Percentiles rank a stretch among this genome's conserved stretches.
Conservation (phyloP, 2,888 invertebrate genomes). For the Tanytarsus gracilentus region DNA sequence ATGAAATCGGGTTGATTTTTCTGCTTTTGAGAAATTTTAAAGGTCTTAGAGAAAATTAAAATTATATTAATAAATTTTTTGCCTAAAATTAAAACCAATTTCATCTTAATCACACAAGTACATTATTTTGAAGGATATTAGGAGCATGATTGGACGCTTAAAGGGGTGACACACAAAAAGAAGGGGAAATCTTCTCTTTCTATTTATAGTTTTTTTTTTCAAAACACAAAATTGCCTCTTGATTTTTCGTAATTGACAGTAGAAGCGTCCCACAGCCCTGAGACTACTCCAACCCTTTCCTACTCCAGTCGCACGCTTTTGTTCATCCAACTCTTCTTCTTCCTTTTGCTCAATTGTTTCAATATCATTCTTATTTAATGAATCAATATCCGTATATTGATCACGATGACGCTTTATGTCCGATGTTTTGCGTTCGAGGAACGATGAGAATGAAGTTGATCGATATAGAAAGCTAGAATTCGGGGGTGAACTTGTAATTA, state of each 20-base stretch:
- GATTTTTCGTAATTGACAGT: constrained; percentile 80
- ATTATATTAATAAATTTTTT: no score
- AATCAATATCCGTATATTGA: constrained; percentile 20
- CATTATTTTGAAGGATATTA: no score
- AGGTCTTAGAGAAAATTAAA: no score
- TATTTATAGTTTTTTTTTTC: background rate
- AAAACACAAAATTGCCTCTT: constrained; percentile 57
- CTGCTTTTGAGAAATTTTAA: no score
- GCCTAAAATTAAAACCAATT: no score
- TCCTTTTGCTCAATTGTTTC: constrained; percentile 28
- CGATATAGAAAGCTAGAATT: constrained; percentile 16
- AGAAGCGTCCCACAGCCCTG: constrained; percentile 81
- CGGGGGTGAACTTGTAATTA: no score
- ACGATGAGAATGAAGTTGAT: constrained; percentile 10
- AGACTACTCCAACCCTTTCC: constrained; percentile 68
- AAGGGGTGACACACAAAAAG: no score
- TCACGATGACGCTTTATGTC: constrained; percentile 4
- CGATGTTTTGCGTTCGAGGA: constrained; percentile 4
- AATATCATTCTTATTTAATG: constrained; percentile 24
- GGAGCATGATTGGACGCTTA: no score
- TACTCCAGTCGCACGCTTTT: constrained; percentile 6
- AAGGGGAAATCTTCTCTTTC: background rate
- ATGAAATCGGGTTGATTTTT: no score
- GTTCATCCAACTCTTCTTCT: constrained; percentile 19
- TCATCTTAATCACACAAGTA: no score